Evolutionary conservation across 2,113 vertebrate species (phyloP), one percentile per base, ranked within the genome.

Genomic region (Ameiurus melas): DNA sequence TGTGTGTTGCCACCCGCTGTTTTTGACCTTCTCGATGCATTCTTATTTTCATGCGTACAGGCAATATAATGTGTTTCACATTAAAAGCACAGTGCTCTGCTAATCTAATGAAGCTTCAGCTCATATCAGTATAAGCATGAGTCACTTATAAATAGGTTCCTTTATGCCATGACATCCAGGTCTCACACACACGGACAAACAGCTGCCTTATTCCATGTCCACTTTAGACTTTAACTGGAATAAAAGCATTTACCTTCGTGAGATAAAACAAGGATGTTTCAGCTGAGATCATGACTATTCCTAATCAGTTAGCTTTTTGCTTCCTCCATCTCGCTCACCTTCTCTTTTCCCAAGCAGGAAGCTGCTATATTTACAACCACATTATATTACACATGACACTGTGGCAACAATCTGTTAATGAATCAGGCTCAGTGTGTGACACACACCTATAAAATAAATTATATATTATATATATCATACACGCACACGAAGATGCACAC

Each of bases 11-110:
- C 86, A 43, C 90, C 75, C 36, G 75, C 87, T 88, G 89, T 86
- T 86, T 83, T 62, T 90, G 89, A 93, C 89, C 91, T 92, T 91
- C 90, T 77, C 88, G 86, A 89, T 78, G 84, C 27, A 27, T 73
- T 81, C 55, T 85, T 84, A 73, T 85, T 60, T 66, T 78, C 53
- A 77, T 19, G 58, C 33, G 2, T 77, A 68, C 58, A 60, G 60
- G 83, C 73, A 78, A 85, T 62, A 75, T 84, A 68, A 90, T 57
- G 84, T 25, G 51, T 58, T 84, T 75, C 55, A 68, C 79, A 89
- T 90, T 87, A 91, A 88, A 83, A 86, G 53, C 87, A 84, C 83
- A 51, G 30, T 36, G 80, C 83, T 79, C 64, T 90, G 78, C 79
- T 66, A 85, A 70, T 47, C 82, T 77, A 88, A 88, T 85, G 82